A percentile compares a stretch with the other conserved stretches of the same genome.
Evolutionary conservation across 2,113 vertebrate species (phyloP).

Genomic region (Grammomys surdaster): DNA sequence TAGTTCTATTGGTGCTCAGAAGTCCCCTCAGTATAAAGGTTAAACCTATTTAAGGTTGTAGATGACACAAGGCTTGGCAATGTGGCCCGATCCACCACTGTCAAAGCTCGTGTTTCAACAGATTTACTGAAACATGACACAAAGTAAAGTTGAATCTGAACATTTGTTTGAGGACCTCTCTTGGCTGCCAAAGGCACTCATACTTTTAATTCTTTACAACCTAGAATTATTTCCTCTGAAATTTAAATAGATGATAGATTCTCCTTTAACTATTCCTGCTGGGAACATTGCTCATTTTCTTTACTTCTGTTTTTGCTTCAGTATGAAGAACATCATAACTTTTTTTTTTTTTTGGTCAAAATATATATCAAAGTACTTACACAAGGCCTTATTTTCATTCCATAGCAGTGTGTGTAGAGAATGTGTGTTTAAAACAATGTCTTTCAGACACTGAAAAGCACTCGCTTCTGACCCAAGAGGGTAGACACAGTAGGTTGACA

Average conservation of each 20-base stretch:
- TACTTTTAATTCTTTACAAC: conserved; percentile 23
- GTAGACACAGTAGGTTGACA: conserved; percentile 3
- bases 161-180: conserved; percentile 33
- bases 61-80: not conserved
- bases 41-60: not conserved
- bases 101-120: not conserved
- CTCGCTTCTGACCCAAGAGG: conserved; percentile 38
- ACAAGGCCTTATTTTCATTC: conserved; percentile 63
- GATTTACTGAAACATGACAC: conserved; percentile 18
- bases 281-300: conserved; percentile 38
- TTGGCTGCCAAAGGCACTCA: conserved; percentile 8
- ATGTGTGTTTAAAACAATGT: conserved; percentile 26
- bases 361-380: not conserved
- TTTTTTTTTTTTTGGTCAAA: conserved; percentile 63
- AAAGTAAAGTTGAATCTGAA: not conserved
- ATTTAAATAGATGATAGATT: conserved; percentile 32
- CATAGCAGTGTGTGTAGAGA: not conserved
- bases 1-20: not conserved
- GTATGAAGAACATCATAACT: not conserved
- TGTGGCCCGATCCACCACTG: not conserved
- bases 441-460: not conserved
- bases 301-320: conserved; percentile 55
- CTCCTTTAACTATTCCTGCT: conserved; percentile 25
- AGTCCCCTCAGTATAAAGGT: not conserved
- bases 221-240: conserved; percentile 1